Evolutionary conservation across 2,888 invertebrate genomes (phyloP), one percentile per base, ranked within the genome.

Genomic region (Quadroppia sp.): DNA sequence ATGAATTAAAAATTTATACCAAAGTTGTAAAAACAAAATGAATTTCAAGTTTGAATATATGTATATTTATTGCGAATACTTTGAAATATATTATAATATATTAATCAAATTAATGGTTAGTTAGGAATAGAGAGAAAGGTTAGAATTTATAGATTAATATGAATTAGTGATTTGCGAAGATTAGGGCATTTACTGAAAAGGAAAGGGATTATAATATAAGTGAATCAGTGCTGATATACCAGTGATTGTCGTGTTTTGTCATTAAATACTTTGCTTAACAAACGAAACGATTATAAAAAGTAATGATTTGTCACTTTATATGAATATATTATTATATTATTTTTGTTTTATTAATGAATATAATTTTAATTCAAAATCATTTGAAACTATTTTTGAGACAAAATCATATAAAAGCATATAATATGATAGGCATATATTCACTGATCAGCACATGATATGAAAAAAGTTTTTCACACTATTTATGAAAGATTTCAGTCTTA

Each of bases 251-350:
- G 17, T 36, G 32, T n/a, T 36, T 32, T n/a, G 32, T 20, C 23
- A n/a, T 36, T 36, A 64, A 64, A 36, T 11, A n/a, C n/a, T 64
- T 64, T 64, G 61, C 32, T 64, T 64, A 64, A 64, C 61, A 36
- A 64, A 30, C 20, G 32, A 36, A 4, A 36, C 61, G 36, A 11
- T 64, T n/a, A n/a, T 53, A 36, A 20, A 20, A 20, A 64, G 20
- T 36, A 64, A 64, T 32, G n/a, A 30, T 64, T 36, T 36, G 36
- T 36, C 36, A 64, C 61, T 64, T 56, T 30, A 56, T 13, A 56
- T 56, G 9, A 9, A 36, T 36, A 9, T 36, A 36, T 36, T n/a
- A n/a, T n/a, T n/a, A n/a, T n/a, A n/a, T n/a, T n/a, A n/a, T n/a
- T n/a, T n/a, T n/a, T n/a, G n/a, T n/a, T n/a, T n/a, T n/a, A n/a